Conservation (phyloP, 2,113 vertebrate genomes). For the Callochromis pleurospilus region DNA sequence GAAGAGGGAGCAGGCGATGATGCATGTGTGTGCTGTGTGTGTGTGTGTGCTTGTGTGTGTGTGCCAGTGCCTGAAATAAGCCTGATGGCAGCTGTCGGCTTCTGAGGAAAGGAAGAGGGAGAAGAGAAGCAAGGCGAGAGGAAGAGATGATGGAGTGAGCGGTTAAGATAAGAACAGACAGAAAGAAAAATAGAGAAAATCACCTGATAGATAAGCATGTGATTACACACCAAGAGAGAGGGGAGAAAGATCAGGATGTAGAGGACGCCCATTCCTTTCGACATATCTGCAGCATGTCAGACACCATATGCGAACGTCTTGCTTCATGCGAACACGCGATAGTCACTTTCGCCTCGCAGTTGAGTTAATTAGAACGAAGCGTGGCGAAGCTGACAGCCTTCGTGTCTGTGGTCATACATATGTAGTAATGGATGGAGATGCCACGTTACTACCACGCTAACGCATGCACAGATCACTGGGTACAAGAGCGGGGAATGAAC, state of each 20-base stretch:
- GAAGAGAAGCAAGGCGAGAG: slow-evolving; percentile 6
- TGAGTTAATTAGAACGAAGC: slow-evolving; percentile 28
- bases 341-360: slow-evolving; percentile 22
- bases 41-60: slow-evolving; percentile 5
- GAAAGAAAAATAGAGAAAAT: not conserved
- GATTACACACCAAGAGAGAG: not conserved
- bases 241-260: not conserved
- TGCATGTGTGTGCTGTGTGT: not conserved
- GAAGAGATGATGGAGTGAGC: slow-evolving; percentile 26
- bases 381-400: slow-evolving; percentile 1
- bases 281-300: slow-evolving; percentile 6
- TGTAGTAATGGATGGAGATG: slow-evolving; percentile 32
- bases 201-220: not conserved
- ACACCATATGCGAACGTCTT: not conserved
- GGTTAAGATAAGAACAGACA: slow-evolving; percentile 9
- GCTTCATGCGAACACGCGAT: not conserved
- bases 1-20: not conserved
- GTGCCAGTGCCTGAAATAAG: slow-evolving; percentile 50
- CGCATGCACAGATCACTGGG: not conserved
- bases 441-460: not conserved
- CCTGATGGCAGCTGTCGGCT: slow-evolving; percentile 58
- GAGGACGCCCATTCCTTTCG: not conserved
- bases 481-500: not conserved
- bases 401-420: slow-evolving; percentile 22
- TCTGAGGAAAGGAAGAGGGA: slow-evolving; percentile 5